Evolutionary conservation across 2,797 vertebrate species (phyloP), one percentile per base, ranked within the genome.

Genomic region (Pseudochirops corinnae): DNA sequence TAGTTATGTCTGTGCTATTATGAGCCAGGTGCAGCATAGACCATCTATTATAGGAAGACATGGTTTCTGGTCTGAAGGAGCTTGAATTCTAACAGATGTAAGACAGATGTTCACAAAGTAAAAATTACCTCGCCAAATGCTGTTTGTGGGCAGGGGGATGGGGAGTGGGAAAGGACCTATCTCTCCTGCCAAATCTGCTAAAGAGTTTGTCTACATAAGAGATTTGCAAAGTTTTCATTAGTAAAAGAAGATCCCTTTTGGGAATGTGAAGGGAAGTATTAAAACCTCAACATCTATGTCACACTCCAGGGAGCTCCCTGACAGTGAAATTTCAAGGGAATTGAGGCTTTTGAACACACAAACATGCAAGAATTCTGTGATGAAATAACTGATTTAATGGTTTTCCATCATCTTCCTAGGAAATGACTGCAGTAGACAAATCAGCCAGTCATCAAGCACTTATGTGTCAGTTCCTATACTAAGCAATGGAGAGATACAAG

Each of bases 91-190:
- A 56, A 33, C 92, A 95, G 92, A 97, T 96, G 93, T 93, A 53
- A 94, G 93, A 95, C 97, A 98, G 96, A 96, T 98, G 96, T 96
- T 62, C 56, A 31, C 82, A 91, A 93, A 95, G 82, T 91, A 93
- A 91, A 92, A 60, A 26, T 93, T 82, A 87, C 53, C 91, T 91
- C 90, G 82, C 95, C 96, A 94, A 97, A 87, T 67, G 52, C 87
- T 93, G 0, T 46, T 93, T 94, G 74, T 92, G 74, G 39, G 13
- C 2, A 6, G 33, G 14, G 39, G 74, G 21, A 5, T n/a, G 39
- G 3, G 21, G 21, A 62, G 21, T 26, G 31, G 39, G 74, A 87
- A 87, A 96, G 94, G 91, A 39, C 56, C 55, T 57, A n/a, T 94
- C 56, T 97, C 62, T 29, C 94, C 95, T 92, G 74, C 96, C 50